Evolutionary conservation across 2,113 vertebrate genomes (phyloP), one percentile per base, ranked within the genome.

Genomic region (Daboia siamensis): DNA sequence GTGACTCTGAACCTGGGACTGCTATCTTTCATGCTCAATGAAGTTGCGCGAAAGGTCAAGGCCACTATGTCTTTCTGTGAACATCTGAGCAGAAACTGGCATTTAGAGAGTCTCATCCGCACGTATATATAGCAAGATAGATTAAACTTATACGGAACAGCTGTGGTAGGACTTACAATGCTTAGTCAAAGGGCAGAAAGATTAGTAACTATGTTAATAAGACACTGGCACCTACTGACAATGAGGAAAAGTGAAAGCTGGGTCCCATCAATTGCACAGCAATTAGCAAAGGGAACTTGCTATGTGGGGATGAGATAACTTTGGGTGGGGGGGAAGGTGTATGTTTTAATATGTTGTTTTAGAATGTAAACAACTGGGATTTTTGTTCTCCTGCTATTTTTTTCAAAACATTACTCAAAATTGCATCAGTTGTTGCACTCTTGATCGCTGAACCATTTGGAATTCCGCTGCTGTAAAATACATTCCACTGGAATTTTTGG

Each of bases 21-120:
- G 92, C 94, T 94, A 95, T 95, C 95, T 95, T 96, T 97, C 95
- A 95, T 93, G 93, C 39, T 52, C 93, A 91, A 57, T 94, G 56
- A 51, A 96, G 95, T 93, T 96, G 96, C 94, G 91, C 91, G 92
- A 95, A 95, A 97, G 96, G 95, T 97, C 96, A 96, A 96, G 95
- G 95, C 95, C 94, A 88, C 91, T 93, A 91, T 96, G 95, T 96
- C 96, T 96, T 96, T 92, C 88, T 93, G 93, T 96, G 95, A 96
- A 94, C 86, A 95, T 95, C 94, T 94, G 93, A 95, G 92, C 92
- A 95, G 95, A 96, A 95, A 95, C 69, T 93, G 93, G 91, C 91
- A 90, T 96, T 96, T 95, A 92, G 93, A 96, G 92, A 94, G 94
- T 92, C 93, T 95, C 95, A 95, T 96, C 94, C 69, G 89, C 93